phyloP scores from a whole-genome alignment of 2,888 invertebrate genomes.

The Drepana falcataria region DNA sequence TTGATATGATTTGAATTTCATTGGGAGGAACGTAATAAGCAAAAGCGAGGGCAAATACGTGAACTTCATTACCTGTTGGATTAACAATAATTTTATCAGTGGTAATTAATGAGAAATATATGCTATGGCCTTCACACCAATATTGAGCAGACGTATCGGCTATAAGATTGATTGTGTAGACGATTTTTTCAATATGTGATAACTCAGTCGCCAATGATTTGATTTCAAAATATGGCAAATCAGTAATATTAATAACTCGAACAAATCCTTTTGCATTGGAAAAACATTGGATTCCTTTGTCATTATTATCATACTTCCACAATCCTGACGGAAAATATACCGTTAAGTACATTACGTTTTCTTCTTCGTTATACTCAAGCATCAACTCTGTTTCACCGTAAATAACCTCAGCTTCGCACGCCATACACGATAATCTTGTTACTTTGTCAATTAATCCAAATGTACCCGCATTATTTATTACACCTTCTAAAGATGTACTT shows the following conservation, averaged over 20 bases:
- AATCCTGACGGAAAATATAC: slow-evolving; percentile 77
- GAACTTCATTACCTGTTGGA: slow-evolving; percentile 49
- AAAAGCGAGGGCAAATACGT: slow-evolving; percentile 59
- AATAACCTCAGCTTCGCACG: slow-evolving; percentile 50
- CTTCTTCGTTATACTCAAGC: slow-evolving; percentile 47
- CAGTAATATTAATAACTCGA: slow-evolving; percentile 59
- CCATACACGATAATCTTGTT: slow-evolving; percentile 50
- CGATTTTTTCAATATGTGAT: slow-evolving; percentile 44
- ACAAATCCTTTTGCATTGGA: slow-evolving; percentile 78
- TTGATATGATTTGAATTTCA: slow-evolving; percentile 28
- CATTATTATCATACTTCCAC: slow-evolving; percentile 63
- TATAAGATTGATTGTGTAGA: slow-evolving; percentile 73
- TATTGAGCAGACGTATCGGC: slow-evolving; percentile 79
- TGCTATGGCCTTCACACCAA: slow-evolving; percentile 81
- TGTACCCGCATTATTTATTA: slow-evolving; percentile 51
- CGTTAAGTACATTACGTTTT: slow-evolving; percentile 60
- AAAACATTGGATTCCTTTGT: slow-evolving; percentile 79
- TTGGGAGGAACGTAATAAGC: slow-evolving; percentile 29
- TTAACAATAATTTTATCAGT: slow-evolving; percentile 75
- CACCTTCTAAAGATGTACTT: slow-evolving; percentile 23
- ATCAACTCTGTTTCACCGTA: slow-evolving; percentile 47
- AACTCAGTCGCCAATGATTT: slow-evolving; percentile 10
- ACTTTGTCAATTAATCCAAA: slow-evolving; percentile 36
- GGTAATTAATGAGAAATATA: slow-evolving; percentile 64
- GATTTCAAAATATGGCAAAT: slow-evolving; percentile 38